Evolutionary conservation across 2,888 invertebrate genomes (phyloP).

Genomic region (Aleiodes testaceus): DNA sequence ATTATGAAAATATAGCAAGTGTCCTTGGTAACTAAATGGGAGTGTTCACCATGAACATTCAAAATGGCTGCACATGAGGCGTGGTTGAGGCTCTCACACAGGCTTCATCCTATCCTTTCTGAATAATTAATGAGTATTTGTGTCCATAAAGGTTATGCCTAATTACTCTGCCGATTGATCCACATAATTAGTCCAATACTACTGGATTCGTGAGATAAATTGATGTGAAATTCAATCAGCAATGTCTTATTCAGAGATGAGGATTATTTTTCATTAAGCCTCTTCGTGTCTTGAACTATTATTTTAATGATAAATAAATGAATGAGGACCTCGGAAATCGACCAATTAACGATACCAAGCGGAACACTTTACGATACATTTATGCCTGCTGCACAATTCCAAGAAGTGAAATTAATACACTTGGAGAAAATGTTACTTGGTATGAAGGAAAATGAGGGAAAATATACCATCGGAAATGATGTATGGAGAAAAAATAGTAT

Average conservation of each 20-base stretch:
- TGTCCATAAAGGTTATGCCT: conserved; percentile 8
- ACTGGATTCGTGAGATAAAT: neutral
- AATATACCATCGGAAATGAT: neutral
- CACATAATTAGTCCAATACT: conserved; percentile 3
- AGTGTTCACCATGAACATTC: conserved; percentile 42
- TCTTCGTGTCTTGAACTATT: neutral
- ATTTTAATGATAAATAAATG: conserved; percentile 13
- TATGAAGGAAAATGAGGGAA: neutral
- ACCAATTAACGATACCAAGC: conserved; percentile 19
- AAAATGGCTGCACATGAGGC: conserved; percentile 29
- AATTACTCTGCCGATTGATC: conserved; percentile 5
- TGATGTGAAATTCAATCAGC: neutral
- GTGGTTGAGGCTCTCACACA: conserved; percentile 28
- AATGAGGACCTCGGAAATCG: neutral
- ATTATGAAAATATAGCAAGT: neutral
- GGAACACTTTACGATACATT: conserved; percentile 20
- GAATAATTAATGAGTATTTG: neutral
- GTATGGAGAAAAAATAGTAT: no score
- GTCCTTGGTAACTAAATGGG: conserved; percentile 16
- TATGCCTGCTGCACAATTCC: conserved; percentile 17
- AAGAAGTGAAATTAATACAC: neutral
- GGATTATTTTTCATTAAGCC: neutral
- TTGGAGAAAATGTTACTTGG: neutral
- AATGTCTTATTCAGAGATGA: neutral
- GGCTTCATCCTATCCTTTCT: neutral